These are phyloP conservation scores for Sinopyrophorus schimmeli DNA, from an alignment of 2,888 invertebrate species.

Conservation along the genomic window DNA sequence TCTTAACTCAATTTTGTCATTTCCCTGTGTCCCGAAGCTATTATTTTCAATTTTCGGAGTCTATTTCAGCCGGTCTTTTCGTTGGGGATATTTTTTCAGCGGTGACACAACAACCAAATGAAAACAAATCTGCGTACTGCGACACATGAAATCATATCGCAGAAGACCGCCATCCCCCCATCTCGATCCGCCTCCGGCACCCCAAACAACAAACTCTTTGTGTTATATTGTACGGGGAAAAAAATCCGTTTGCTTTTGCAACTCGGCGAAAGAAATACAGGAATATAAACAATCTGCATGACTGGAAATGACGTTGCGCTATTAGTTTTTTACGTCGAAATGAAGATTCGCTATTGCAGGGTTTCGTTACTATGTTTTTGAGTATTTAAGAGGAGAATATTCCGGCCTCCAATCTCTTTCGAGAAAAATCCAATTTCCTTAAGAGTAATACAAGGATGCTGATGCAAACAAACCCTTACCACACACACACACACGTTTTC, in stretches of 20 bases:
- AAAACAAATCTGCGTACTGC: conserved; percentile 39
- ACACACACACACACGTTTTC: too few relatives aligned
- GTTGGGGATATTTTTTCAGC: conserved; percentile 34
- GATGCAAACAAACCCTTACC: conserved; percentile 19
- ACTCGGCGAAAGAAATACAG: conserved; percentile 25
- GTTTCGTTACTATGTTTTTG: too few relatives aligned
- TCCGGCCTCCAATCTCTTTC: conserved; percentile 16
- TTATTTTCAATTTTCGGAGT: conserved; percentile 50
- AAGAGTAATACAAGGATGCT: conserved; percentile 22
- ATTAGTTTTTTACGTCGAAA: too few relatives aligned
- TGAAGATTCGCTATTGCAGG: too few relatives aligned
- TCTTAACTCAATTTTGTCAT: conserved; percentile 48
- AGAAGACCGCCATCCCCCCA: conserved; percentile 26
- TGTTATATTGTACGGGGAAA: conserved; percentile 29
- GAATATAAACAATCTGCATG: conserved; percentile 21
- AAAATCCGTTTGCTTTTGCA: conserved; percentile 21
- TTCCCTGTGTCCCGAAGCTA: conserved; percentile 44
- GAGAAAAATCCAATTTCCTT: conserved; percentile 18
- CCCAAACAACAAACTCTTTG: conserved; percentile 28
- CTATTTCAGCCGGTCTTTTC: conserved; percentile 42
- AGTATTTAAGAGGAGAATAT: too few relatives aligned
- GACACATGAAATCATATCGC: conserved; percentile 29
- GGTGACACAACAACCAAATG: conserved; percentile 36
- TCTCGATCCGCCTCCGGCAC: conserved; percentile 29
- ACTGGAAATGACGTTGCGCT: too few relatives aligned